Evolutionary conservation across 2,113 vertebrate genomes (phyloP), one percentile per base, ranked within the genome.

Genomic region (Electrona antarctica): DNA sequence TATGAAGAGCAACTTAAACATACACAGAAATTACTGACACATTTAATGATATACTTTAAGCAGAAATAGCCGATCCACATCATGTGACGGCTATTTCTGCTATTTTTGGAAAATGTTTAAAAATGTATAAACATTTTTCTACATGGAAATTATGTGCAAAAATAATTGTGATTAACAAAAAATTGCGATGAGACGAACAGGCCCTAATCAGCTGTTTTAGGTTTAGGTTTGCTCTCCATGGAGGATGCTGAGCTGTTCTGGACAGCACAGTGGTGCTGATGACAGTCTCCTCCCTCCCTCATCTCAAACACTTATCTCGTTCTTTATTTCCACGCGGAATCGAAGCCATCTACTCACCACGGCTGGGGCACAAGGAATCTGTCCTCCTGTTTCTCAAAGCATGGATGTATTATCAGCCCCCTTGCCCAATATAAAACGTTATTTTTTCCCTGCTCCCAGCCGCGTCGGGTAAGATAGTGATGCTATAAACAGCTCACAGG

Each of bases 401-500:
- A 89, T 90, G 75, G 79, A 85, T 74, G 62, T 66, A 7, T 77
- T 71, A 64, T 67, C 68, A 45, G n/a, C 65, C 60, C 14, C 69
- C 60, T 63, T 67, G 78, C 67, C 73, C 74, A 64, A 41, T 41
- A 41, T 41, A 41, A 41, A 41, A 41, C 33, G 33, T 41, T 41
- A 2, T 2, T 41, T 41, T 41, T 73, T 74, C 86, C 79, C 80
- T 84, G 74, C 71, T 88, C 69, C 69, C 71, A 80, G 84, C 74
- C 81, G 82, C 21, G 77, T 83, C 77, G 81, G 21, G 52, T 73
- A 6, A 41, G 33, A 41, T 41, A 68, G 87, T 89, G 91, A 93
- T 91, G 90, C 89, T 89, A 79, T 76, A 50, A 74, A 89, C 87
- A 74, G 86, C 84, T 78, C 81, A 85, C 87, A 89, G 90, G 21